Base-by-base conservation (phyloP, 2,888 invertebrate genomes). In the Nymphalis polychloros region DNA sequence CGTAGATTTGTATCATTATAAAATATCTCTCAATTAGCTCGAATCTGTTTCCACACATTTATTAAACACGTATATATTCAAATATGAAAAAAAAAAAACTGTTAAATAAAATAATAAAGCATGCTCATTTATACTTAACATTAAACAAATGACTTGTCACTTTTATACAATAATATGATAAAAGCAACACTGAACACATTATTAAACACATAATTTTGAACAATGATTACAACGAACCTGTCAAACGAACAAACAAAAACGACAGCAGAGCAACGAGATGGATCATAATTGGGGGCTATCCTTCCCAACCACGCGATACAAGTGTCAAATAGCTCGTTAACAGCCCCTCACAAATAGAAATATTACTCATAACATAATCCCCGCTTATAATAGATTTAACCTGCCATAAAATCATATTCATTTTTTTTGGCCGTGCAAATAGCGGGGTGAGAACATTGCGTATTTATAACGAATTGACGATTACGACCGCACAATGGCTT, bases 291-390 rank as follows among this genome's bases (percentile, higher is more conserved):
- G 84, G 74, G 76, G 85, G 85, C 83, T 87, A 82, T 81, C 81
- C 63, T 60, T 66, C 80, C 82, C 79, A 80, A 81, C 81, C 83
- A 89, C 87, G 87, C 89, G 83, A 88, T 84, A 79, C 82, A 77
- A 49, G 90, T 88, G 90, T 89, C 90, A 90, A 92, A 91, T 87
- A 84, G 82, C 90, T 90, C 82, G 88, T 91, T 91, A 90, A 84
- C 83, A 81, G 80, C 87, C 90, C 92, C 89, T 87, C 78, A 82
- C 86, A 86, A 89, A 90, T 87, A 91, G 84, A 89, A 90, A 92
- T 89, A 90, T 88, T 86, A 89, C 84, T 87, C 89, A 90, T 89
- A 90, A 90, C 90, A 84, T 92, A 91, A 92, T 92, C 92, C 91
- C 87, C 85, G 79, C 82, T 84, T 82, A 90, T 88, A 91, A 91